Percentiles rank a stretch among this genome's conserved stretches.
phyloP scores from a whole-genome alignment of 1,140 invertebrate species.

The Trichogramma pretiosum region DNA sequence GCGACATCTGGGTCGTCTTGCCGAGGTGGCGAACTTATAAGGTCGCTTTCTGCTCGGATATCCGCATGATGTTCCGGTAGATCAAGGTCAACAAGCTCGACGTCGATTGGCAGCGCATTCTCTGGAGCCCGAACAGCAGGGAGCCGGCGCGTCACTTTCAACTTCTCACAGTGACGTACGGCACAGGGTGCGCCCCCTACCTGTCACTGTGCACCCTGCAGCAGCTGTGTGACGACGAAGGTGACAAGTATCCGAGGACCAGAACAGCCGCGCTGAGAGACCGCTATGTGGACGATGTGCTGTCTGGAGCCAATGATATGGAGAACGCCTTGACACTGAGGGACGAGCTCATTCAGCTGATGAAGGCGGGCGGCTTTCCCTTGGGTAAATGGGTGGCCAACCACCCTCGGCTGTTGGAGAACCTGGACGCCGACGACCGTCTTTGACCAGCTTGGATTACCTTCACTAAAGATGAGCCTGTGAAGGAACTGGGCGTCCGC shows the following conservation, averaged over 20 bases:
- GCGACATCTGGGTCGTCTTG: not conserved
- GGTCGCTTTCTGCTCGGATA: not conserved
- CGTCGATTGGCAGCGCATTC: no score
- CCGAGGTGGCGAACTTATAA: no score
- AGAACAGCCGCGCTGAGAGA: not conserved
- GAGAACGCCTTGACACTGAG: not conserved
- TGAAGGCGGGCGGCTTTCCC: constrained; percentile 13
- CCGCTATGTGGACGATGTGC: constrained; percentile 5
- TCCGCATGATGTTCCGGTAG: constrained; percentile 4
- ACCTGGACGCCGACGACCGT: no score
- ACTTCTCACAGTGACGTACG: no score
- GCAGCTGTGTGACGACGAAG: not conserved
- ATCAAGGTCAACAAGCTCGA: not conserved
- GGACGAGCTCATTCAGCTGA: not conserved
- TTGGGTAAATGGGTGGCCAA: constrained; percentile 12
- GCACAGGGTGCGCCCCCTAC: no score
- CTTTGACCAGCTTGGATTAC: not conserved
- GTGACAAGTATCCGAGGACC: not conserved
- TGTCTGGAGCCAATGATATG: not conserved
- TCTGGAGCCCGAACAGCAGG: not conserved
- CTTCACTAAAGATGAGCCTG: no score
- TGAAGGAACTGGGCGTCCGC: not conserved
- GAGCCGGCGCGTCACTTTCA: not conserved
- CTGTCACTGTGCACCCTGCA: no score
- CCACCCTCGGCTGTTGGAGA: not conserved